Percentiles rank a stretch among this genome's conserved stretches.
Evolutionary conservation across 2,888 invertebrate genomes (phyloP).

Genomic region (Sussaba pulchella): DNA sequence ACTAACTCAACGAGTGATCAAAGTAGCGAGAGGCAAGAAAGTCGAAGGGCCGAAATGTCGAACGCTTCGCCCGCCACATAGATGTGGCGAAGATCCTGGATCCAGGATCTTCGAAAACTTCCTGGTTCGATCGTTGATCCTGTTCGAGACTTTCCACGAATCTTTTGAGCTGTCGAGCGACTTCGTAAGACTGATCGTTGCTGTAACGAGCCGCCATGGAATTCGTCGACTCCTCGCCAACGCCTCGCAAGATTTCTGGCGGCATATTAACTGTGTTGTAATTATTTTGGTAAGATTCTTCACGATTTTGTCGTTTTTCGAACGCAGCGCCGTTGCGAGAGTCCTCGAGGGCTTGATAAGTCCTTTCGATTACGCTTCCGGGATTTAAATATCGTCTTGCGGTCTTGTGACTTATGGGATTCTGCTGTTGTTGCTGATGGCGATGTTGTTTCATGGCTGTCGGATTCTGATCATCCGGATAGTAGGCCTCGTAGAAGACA

Average conservation of each 20-base stretch:
- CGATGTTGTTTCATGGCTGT: conserved; percentile 26
- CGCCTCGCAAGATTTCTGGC: not conserved
- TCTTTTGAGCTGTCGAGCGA: conserved; percentile 25
- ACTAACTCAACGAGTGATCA: too few species aligned
- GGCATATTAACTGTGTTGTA: not conserved
- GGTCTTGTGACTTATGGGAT: not conserved
- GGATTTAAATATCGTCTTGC: conserved; percentile 70
- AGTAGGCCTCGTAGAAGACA: conserved; percentile 79
- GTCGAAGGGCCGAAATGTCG: too few species aligned
- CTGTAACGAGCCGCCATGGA: not conserved
- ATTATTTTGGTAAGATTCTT: not conserved
- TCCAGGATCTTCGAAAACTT: not conserved
- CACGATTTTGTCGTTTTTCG: not conserved
- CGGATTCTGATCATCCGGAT: conserved; percentile 69
- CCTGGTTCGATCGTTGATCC: not conserved
- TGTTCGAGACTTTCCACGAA: conserved; percentile 21
- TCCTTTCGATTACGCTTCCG: conserved; percentile 69
- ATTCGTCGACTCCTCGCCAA: not conserved
- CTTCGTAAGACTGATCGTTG: conserved; percentile 7
- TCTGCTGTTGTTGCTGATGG: conserved; percentile 3
- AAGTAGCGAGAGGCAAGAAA: too few species aligned
- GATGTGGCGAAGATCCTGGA: too few species aligned
- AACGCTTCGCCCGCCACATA: too few species aligned
- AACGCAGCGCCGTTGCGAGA: not conserved
- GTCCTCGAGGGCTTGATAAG: conserved; percentile 70